Conservation (phyloP, 2,797 vertebrate species). For the Rallus crepitans region DNA sequence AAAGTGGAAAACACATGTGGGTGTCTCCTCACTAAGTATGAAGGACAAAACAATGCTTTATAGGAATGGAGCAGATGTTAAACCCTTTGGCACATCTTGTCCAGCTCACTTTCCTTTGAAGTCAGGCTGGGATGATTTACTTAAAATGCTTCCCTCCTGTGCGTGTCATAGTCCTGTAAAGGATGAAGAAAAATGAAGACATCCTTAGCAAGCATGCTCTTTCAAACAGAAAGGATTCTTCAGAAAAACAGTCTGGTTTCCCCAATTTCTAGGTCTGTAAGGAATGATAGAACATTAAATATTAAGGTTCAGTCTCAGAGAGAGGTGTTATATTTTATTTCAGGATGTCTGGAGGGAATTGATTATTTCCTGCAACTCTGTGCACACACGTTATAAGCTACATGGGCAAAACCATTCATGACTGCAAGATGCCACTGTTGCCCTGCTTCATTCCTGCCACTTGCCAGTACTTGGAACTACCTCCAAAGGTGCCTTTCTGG, state of each 20-base stretch:
- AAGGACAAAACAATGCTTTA: constrained; percentile 50
- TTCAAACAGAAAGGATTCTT: background rate
- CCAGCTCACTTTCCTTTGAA: constrained; percentile 51
- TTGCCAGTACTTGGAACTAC: background rate
- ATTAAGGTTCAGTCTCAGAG: background rate
- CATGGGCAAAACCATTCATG: background rate
- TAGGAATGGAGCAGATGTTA: constrained; percentile 23
- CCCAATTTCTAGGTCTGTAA: background rate
- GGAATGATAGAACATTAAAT: background rate
- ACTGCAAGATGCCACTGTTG: background rate
- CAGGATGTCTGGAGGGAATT: background rate
- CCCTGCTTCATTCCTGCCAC: background rate
- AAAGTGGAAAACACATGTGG: constrained; percentile 56
- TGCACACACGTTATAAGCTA: background rate
- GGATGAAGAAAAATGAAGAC: background rate
- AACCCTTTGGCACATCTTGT: constrained; percentile 56
- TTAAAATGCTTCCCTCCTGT: constrained; percentile 19
- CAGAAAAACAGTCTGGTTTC: background rate
- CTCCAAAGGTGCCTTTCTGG: background rate
- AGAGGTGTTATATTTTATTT: background rate
- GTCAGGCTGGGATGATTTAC: constrained; percentile 1
- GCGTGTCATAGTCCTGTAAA: background rate
- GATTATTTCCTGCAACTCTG: background rate
- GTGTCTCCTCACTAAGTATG: constrained; percentile 46
- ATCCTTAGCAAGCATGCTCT: background rate